Percentiles rank a stretch among this genome's conserved stretches.
Evolutionary conservation across 37 sponge, comb jelly and placozoan genomes (phyloP).

Genomic region (Haliclona indistincta): DNA sequence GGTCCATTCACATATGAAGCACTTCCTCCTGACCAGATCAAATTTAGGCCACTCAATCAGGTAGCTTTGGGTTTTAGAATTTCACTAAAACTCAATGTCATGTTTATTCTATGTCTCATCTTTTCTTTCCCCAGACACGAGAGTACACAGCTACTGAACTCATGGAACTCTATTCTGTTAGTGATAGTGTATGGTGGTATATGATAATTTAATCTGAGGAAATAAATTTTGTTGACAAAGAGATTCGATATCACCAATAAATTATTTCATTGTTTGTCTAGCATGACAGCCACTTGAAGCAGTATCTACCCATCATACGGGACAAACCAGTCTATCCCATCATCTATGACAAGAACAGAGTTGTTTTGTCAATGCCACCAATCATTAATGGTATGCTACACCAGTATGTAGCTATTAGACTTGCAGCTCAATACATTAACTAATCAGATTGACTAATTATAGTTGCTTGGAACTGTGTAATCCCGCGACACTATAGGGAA

Average conservation of each 20-base stretch:
- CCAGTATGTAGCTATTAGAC: neutral
- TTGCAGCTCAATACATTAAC: neutral
- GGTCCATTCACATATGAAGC: conserved; percentile 98
- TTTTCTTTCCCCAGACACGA: neutral
- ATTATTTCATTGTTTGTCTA: too few species aligned
- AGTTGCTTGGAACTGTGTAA: neutral
- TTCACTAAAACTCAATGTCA: too few species aligned
- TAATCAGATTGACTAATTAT: neutral
- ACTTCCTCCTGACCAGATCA: conserved; percentile 87
- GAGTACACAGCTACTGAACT: conserved; percentile 11
- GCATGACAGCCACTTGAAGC: conserved; percentile 86
- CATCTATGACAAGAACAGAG: conserved; percentile 94
- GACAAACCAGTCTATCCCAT: conserved; percentile 96
- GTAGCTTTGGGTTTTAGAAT: conserved; percentile 13
- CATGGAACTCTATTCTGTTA: neutral
- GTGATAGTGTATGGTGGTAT: neutral
- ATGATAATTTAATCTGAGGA: neutral
- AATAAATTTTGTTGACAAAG: neutral
- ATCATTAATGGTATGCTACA: conserved; percentile 90
- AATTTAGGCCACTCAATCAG: conserved; percentile 90
- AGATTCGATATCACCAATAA: neutral
- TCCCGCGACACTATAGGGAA: too few species aligned
- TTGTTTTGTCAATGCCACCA: conserved; percentile 96
- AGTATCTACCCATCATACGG: conserved; percentile 89
- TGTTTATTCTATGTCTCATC: neutral